Evolutionary conservation across 2,888 invertebrate species (phyloP).

Genomic region (Therioaphis trifolii): DNA sequence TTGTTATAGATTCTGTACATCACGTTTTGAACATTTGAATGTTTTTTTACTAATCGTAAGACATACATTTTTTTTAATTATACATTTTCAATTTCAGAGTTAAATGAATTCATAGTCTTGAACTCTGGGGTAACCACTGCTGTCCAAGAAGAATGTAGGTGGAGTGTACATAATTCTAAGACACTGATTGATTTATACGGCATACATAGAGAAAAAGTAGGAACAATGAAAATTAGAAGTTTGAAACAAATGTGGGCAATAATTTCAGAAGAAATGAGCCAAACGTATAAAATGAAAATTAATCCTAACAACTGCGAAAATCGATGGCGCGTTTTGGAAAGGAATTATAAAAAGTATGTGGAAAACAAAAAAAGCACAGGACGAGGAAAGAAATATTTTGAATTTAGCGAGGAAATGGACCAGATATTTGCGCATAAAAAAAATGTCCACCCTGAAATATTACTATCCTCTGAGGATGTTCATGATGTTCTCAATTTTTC

Average conservation of each 20-base stretch:
- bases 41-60: slow-evolving; percentile 2
- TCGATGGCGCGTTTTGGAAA: slow-evolving; percentile 2
- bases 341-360: neutral
- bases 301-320: neutral
- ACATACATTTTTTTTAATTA: slow-evolving; percentile 1
- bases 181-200: slow-evolving; percentile 10
- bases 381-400: slow-evolving; percentile 1
- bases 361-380: slow-evolving; percentile 17
- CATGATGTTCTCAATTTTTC: neutral
- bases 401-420: slow-evolving; percentile 2
- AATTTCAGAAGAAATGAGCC: neutral
- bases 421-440: too few species aligned
- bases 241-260: slow-evolving; percentile 32
- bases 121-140: neutral
- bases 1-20: neutral
- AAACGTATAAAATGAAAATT: slow-evolving; percentile 5
- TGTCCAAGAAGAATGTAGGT: slow-evolving; percentile 11
- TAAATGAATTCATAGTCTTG: neutral
- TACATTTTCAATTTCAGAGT: slow-evolving; percentile 13
- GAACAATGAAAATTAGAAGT: neutral
- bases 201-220: neutral
- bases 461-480: slow-evolving; percentile 3
- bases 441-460: neutral
- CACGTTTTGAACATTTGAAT: neutral
- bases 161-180: slow-evolving; percentile 9